Percentiles rank a stretch among this genome's conserved stretches.
Conservation (phyloP, 2,888 invertebrate genomes). For the Orchestes rusci region DNA sequence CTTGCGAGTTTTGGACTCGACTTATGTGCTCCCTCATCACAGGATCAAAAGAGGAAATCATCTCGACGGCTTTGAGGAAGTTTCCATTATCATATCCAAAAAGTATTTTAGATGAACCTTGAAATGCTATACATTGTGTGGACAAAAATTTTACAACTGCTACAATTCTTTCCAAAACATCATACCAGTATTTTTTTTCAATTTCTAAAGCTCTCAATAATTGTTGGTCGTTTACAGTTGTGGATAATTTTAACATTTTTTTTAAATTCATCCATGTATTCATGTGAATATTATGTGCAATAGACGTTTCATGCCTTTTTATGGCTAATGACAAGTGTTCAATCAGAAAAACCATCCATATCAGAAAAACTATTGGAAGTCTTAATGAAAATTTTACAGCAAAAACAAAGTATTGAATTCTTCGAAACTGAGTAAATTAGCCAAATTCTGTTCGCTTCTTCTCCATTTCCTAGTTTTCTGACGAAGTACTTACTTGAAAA, state of each 20-base stretch:
- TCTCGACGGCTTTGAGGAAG: conserved; percentile 2
- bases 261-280: conserved; percentile 14
- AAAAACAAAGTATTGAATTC: conserved; percentile 1
- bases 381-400: conserved; percentile 6
- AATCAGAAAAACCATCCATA: conserved; percentile 7
- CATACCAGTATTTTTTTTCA: conserved; percentile 12
- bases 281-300: conserved; percentile 6
- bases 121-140: conserved; percentile 13
- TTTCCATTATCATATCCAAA: conserved; percentile 14
- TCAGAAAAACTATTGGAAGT: conserved; percentile 6
- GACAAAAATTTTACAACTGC: conserved; percentile 11
- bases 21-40: conserved; percentile 14
- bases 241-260: conserved; percentile 7
- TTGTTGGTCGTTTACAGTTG: conserved; percentile 6
- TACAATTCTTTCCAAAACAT: conserved; percentile 14
- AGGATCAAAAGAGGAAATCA: conserved; percentile 13
- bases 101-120: conserved; percentile 7
- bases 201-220: conserved; percentile 7
- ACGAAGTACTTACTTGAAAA: conserved; percentile 9
- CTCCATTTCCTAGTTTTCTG: conserved; percentile 6
- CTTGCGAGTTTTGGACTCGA: conserved; percentile 5
- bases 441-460: conserved; percentile 9
- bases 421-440: conserved; percentile 11
- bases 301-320: conserved; percentile 15
- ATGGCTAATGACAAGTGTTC: conserved; percentile 12